Conservation (phyloP, 1,140 invertebrate species). For the Ericerus pela region DNA sequence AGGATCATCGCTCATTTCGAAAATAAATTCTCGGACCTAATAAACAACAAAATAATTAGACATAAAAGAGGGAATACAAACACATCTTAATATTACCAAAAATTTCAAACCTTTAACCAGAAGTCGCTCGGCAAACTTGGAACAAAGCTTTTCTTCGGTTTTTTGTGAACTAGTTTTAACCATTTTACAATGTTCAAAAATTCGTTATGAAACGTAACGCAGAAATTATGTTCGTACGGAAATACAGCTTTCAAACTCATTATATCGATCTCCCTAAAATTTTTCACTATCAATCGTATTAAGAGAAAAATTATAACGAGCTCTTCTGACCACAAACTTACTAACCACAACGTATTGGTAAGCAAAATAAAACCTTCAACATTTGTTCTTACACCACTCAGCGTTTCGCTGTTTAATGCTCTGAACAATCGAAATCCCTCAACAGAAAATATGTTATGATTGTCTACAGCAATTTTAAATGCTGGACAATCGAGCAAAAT, state of each 20-base stretch:
- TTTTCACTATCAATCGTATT: background rate
- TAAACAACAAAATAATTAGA: conserved; percentile 18
- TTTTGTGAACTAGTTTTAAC: conserved; percentile 67
- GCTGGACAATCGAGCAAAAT: conserved; percentile 18
- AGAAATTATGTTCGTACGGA: conserved; percentile 86
- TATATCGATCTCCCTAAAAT: conserved; percentile 39
- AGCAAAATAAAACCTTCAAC: conserved; percentile 50
- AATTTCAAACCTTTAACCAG: conserved; percentile 45
- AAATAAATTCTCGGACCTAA: conserved; percentile 61
- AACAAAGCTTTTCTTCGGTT: conserved; percentile 34
- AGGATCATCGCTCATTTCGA: conserved; percentile 93
- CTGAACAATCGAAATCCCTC: conserved; percentile 45
- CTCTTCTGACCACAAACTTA: background rate
- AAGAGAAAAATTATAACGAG: background rate
- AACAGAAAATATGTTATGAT: conserved; percentile 56
- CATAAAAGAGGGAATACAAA: background rate
- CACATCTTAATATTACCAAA: conserved; percentile 16
- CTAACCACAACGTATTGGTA: conserved; percentile 54
- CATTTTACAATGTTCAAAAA: conserved; percentile 82
- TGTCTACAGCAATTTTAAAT: conserved; percentile 47
- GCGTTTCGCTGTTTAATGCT: conserved; percentile 40
- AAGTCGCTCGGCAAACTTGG: conserved; percentile 70
- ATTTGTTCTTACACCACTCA: conserved; percentile 50
- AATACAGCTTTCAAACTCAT: conserved; percentile 60
- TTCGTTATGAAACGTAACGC: conserved; percentile 82